These are phyloP conservation scores for Pseudotriccus pelzelni DNA, from an alignment of 2,797 vertebrate species.

Conservation along the genomic window DNA sequence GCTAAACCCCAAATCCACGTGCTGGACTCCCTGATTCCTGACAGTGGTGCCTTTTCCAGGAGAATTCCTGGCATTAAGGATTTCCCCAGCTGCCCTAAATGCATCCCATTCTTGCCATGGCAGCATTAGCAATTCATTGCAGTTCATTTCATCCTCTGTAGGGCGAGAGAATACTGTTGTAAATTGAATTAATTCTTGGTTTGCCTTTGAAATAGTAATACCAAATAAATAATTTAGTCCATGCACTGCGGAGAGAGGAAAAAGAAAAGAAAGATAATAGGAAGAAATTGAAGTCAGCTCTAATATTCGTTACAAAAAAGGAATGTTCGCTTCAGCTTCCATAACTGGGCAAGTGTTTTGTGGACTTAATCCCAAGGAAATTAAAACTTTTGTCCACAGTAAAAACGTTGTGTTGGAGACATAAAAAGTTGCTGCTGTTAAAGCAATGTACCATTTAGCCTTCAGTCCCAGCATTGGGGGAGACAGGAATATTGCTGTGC, in stretches of 20 bases:
- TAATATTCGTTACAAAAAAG: background rate
- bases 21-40: background rate
- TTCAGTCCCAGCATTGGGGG: constrained; percentile 47
- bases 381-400: constrained; percentile 55
- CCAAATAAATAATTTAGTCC: constrained; percentile 29
- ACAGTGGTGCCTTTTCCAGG: background rate
- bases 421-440: constrained; percentile 10
- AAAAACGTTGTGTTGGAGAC: constrained; percentile 5
- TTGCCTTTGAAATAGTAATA: constrained; percentile 14
- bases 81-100: background rate
- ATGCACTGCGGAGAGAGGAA: too few relatives aligned
- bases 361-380: constrained; percentile 52
- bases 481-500: constrained; percentile 73
- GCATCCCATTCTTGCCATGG: background rate
- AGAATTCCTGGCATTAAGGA: background rate
- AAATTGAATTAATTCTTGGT: constrained; percentile 29
- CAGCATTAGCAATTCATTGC: background rate
- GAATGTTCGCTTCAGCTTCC: background rate
- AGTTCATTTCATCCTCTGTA: background rate
- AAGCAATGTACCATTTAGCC: constrained; percentile 63
- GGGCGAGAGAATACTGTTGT: background rate
- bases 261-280: background rate
- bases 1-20: background rate
- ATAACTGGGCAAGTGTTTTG: constrained; percentile 5
- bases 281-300: constrained; percentile 6